phyloP scores from a whole-genome alignment of 2,888 invertebrate species.

The Papilio gigon region DNA sequence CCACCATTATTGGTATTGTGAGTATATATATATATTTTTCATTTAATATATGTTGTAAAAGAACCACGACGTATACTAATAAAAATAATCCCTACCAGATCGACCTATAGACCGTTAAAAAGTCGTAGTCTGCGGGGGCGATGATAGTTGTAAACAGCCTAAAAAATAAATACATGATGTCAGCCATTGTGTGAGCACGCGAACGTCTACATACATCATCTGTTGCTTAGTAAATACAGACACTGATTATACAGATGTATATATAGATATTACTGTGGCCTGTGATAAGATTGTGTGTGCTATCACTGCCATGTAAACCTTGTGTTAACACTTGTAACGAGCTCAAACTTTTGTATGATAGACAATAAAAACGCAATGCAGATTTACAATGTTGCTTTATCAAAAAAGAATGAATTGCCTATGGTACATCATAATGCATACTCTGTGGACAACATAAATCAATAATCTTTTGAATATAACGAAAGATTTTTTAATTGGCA shows the following conservation, averaged over 20 bases:
- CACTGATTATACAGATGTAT: conserved; percentile 3
- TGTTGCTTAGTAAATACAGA: conserved; percentile 16
- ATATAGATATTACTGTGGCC: neutral
- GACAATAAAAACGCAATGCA: conserved; percentile 24
- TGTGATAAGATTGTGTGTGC: conserved; percentile 32
- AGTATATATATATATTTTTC: conserved; percentile 56
- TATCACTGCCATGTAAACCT: conserved; percentile 16
- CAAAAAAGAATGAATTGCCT: conserved; percentile 1
- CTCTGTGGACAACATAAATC: neutral
- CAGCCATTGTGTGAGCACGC: neutral
- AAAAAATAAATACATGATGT: conserved; percentile 19
- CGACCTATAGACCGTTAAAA: neutral
- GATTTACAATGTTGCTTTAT: conserved; percentile 19
- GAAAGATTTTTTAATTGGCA: too few relatives aligned
- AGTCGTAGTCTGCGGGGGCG: too few relatives aligned
- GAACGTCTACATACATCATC: conserved; percentile 11
- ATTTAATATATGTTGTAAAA: conserved; percentile 4
- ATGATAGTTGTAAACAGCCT: conserved; percentile 15
- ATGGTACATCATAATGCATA: neutral
- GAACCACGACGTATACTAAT: too few relatives aligned
- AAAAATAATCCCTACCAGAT: too few relatives aligned
- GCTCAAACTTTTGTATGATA: conserved; percentile 8
- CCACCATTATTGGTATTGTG: conserved; percentile 95
- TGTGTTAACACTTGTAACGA: neutral
- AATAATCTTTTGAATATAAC: neutral